Conservation (phyloP, 2,888 invertebrate species). For the Cephus spinipes region DNA sequence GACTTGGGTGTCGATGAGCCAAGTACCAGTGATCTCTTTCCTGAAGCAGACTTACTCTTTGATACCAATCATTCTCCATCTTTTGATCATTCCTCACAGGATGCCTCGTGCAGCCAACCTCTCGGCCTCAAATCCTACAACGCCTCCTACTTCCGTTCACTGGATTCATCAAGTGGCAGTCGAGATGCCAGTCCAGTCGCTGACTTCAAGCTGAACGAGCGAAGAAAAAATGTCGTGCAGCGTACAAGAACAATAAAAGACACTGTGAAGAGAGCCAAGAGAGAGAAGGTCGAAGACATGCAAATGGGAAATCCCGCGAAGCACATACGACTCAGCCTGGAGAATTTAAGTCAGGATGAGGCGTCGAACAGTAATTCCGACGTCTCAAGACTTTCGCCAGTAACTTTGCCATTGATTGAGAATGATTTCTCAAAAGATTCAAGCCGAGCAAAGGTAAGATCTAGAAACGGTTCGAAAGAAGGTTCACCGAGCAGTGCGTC, state of each 20-base stretch:
- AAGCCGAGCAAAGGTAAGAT: conserved; percentile 36
- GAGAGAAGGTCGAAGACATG: conserved; percentile 39
- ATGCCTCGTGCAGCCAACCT: conserved; percentile 64
- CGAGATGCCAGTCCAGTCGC: conserved; percentile 67
- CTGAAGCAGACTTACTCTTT: conserved; percentile 80
- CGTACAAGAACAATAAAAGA: conserved; percentile 42
- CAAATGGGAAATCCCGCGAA: conserved; percentile 40
- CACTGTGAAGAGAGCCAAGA: conserved; percentile 33
- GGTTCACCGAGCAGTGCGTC: conserved; percentile 56
- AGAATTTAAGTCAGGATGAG: conserved; percentile 60
- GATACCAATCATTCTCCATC: conserved; percentile 79
- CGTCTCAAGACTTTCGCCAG: conserved; percentile 52
- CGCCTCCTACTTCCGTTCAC: conserved; percentile 60
- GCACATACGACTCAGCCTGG: conserved; percentile 50
- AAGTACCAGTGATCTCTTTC: conserved; percentile 83
- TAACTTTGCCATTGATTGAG: conserved; percentile 42
- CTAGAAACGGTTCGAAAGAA: conserved; percentile 57
- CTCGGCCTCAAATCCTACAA: conserved; percentile 54
- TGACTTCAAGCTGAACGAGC: conserved; percentile 57
- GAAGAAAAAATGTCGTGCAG: conserved; percentile 47
- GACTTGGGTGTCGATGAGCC: conserved; percentile 84
- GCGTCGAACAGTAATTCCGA: conserved; percentile 59
- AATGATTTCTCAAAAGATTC: conserved; percentile 47
- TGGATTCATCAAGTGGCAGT: conserved; percentile 65
- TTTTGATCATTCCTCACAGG: conserved; percentile 72